These are phyloP conservation scores for Eptesicus fuscus DNA, from an alignment of 2,113 vertebrate genomes.

Conservation along the genomic window DNA sequence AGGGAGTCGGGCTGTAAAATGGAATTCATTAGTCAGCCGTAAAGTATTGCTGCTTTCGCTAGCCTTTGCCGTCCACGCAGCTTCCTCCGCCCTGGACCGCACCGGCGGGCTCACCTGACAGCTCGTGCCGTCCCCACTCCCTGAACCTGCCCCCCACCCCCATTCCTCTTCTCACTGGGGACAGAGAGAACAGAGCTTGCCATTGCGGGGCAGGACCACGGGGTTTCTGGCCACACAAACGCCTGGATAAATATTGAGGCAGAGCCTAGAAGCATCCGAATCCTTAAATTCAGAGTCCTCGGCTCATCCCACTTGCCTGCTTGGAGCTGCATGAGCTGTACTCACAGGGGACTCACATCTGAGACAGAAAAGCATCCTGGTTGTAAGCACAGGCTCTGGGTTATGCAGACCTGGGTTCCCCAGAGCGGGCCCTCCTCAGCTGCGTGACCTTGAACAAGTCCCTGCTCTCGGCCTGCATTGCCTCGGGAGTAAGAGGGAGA, in stretches of 20 bases:
- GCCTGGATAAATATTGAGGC: background rate
- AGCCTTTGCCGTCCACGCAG: slow-evolving; percentile 69
- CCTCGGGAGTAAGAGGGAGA: background rate
- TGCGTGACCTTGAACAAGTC: background rate
- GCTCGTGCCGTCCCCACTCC: background rate
- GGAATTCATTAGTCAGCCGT: slow-evolving; percentile 89
- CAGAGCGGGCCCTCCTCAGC: background rate
- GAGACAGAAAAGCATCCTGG: background rate
- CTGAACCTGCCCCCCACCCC: background rate
- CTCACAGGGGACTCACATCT: background rate
- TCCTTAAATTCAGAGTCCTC: background rate
- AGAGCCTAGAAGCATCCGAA: background rate
- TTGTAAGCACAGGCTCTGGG: background rate
- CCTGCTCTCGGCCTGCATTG: background rate
- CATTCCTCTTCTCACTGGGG: background rate
- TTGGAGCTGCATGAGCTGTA: background rate
- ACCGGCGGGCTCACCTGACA: accelerated
- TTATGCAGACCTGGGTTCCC: background rate
- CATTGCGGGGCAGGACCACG: background rate
- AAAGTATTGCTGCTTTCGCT: slow-evolving; percentile 80
- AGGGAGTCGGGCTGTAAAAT: slow-evolving; percentile 84
- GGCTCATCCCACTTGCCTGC: background rate
- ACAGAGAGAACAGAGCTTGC: background rate
- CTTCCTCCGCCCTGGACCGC: slow-evolving; percentile 43
- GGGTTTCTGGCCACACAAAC: background rate